Evolutionary conservation across 2,797 vertebrate genomes (phyloP).

Genomic region (Tapirus indicus): DNA sequence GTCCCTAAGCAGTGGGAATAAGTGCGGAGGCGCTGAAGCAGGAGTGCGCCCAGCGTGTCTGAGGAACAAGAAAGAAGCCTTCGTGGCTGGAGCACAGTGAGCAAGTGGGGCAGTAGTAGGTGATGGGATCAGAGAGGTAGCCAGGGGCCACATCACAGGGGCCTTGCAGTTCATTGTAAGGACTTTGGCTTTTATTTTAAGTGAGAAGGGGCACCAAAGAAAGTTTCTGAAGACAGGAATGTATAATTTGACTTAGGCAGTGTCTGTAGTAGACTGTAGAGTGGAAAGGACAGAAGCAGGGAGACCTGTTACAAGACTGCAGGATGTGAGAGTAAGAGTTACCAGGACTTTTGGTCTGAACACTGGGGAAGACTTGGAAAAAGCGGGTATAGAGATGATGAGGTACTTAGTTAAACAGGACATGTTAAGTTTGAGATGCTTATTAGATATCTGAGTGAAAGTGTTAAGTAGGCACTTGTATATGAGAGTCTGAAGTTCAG

Average conservation of each 20-base stretch:
- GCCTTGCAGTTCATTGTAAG: not conserved
- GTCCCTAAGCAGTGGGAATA: not conserved
- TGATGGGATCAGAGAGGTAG: not conserved
- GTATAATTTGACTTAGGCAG: not conserved
- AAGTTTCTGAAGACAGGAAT: not conserved
- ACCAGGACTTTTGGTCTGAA: not conserved
- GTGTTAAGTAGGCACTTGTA: not conserved
- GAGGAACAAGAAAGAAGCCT: not conserved
- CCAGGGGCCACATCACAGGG: not conserved
- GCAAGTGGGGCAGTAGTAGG: not conserved
- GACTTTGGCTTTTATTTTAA: conserved; percentile 18
- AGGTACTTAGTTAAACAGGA: conserved; percentile 7
- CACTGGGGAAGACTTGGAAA: not conserved
- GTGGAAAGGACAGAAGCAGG: not conserved
- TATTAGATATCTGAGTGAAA: not conserved
- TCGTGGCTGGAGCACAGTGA: not conserved
- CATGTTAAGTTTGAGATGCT: not conserved
- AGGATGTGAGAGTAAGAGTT: not conserved
- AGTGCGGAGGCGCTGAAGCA: not conserved
- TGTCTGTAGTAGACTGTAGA: not conserved
- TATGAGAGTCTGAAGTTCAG: not conserved
- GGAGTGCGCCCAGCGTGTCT: not conserved
- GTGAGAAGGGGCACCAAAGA: not conserved
- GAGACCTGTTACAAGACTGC: not conserved
- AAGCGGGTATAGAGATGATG: not conserved